Conservation (phyloP, 2,888 invertebrate genomes). For the Ophraella communa region DNA sequence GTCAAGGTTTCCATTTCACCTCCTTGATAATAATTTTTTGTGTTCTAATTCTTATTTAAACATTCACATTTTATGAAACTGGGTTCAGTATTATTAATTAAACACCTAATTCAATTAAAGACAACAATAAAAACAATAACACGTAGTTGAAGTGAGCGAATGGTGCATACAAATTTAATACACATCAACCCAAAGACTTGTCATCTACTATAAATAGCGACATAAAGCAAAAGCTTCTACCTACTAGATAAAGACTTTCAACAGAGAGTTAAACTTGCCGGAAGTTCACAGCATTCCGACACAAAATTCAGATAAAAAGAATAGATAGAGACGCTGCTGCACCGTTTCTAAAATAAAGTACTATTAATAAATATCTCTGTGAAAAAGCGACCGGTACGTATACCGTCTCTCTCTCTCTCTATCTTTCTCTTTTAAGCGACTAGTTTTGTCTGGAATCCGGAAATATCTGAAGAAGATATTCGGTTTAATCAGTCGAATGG, state of each 20-base stretch:
- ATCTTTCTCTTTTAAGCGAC: constrained; percentile 21
- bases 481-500: constrained; percentile 7
- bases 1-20: no score
- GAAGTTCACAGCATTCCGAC: constrained; percentile 46
- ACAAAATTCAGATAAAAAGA: constrained; percentile 43
- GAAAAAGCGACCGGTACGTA: constrained; percentile 24
- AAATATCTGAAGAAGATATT: constrained; percentile 26
- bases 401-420: no score
- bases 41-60: no score
- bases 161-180: background rate
- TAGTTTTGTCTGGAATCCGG: constrained; percentile 29
- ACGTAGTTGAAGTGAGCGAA: constrained; percentile 1
- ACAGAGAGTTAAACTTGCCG: constrained; percentile 44
- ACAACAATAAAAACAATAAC: constrained; percentile 7
- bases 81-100: background rate
- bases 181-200: constrained; percentile 9
- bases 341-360: constrained; percentile 39
- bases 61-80: background rate
- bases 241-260: constrained; percentile 45
- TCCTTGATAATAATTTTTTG: no score
- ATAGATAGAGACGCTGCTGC: constrained; percentile 35
- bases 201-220: constrained; percentile 30
- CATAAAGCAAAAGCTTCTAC: constrained; percentile 26
- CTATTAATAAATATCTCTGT: constrained; percentile 38
- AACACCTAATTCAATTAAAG: background rate